These are phyloP conservation scores for Thryonomys swinderianus DNA, from an alignment of 2,113 vertebrate species.

Conservation along the genomic window DNA sequence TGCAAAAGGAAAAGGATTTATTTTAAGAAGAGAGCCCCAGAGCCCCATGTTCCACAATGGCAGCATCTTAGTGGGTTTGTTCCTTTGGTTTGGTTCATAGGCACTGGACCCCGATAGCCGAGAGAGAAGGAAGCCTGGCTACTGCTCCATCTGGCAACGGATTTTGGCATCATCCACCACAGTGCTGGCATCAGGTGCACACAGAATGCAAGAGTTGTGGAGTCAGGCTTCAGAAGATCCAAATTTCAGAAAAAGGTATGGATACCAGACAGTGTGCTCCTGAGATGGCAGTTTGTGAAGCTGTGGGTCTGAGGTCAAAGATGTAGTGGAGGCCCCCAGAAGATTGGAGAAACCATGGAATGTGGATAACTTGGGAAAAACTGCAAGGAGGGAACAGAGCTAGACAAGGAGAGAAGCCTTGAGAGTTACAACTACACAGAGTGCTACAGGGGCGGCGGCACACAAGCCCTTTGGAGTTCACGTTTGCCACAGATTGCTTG, in stretches of 20 bases:
- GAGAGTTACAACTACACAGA: not conserved
- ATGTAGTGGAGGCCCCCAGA: not conserved
- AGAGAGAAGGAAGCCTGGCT: not conserved
- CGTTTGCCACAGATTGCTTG: not conserved
- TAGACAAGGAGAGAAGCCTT: not conserved
- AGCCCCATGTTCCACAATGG: not conserved
- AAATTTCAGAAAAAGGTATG: not conserved
- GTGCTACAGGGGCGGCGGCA: not conserved
- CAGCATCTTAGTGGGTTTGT: not conserved
- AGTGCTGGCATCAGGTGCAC: not conserved
- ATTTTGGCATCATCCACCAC: not conserved
- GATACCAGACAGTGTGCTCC: too few relatives aligned
- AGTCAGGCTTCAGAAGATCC: not conserved
- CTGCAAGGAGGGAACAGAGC: not conserved
- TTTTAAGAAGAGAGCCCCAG: not conserved
- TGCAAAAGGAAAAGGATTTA: not conserved
- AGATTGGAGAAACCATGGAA: not conserved
- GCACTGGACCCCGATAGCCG: not conserved
- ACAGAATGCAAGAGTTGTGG: not conserved
- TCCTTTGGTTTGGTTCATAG: not conserved
- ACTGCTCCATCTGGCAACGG: not conserved
- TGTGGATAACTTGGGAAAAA: not conserved
- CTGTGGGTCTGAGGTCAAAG: not conserved
- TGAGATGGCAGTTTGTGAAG: not conserved
- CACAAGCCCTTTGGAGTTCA: not conserved